phyloP scores from a whole-genome alignment of 2,888 invertebrate species.

The Terebella lapidaria region DNA sequence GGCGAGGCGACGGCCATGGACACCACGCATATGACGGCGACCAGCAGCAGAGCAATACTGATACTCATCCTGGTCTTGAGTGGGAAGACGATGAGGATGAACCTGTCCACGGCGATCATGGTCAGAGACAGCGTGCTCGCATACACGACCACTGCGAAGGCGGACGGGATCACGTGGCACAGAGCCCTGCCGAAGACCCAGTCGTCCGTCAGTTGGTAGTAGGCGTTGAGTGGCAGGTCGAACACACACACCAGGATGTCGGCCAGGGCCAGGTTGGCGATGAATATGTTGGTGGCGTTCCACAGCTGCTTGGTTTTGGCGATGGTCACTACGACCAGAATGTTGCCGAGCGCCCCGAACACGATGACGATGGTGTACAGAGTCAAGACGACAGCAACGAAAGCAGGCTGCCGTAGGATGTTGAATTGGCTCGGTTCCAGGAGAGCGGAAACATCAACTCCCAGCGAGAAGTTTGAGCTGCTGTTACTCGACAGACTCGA shows the following conservation, averaged over 20 bases:
- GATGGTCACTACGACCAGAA: conserved; percentile 41
- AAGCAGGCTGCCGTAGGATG: conserved; percentile 9
- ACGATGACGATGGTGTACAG: conserved; percentile 33
- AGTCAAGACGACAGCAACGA: conserved; percentile 17
- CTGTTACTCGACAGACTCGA: too few species aligned
- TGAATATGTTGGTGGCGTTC: conserved; percentile 50
- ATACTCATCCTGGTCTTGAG: conserved; percentile 37
- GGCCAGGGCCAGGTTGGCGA: conserved; percentile 44
- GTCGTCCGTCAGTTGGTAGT: conserved; percentile 45
- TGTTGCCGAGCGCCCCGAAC: conserved; percentile 43
- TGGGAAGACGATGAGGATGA: conserved; percentile 47
- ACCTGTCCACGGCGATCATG: conserved; percentile 49
- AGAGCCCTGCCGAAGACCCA: conserved; percentile 46
- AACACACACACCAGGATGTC: conserved; percentile 47
- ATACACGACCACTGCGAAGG: conserved; percentile 48
- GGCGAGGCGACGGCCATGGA: conserved; percentile 42
- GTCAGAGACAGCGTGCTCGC: conserved; percentile 45
- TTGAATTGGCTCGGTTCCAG: conserved; percentile 18
- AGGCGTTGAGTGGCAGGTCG: conserved; percentile 48
- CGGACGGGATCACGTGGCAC: conserved; percentile 43
- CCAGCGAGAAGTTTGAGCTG: too few species aligned
- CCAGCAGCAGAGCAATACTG: conserved; percentile 33
- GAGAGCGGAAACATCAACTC: too few species aligned
- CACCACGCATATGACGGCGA: conserved; percentile 33
- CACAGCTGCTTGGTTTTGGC: conserved; percentile 39